Evolutionary conservation across 2,113 vertebrate species (phyloP).

Genomic region (Zeus faber): DNA sequence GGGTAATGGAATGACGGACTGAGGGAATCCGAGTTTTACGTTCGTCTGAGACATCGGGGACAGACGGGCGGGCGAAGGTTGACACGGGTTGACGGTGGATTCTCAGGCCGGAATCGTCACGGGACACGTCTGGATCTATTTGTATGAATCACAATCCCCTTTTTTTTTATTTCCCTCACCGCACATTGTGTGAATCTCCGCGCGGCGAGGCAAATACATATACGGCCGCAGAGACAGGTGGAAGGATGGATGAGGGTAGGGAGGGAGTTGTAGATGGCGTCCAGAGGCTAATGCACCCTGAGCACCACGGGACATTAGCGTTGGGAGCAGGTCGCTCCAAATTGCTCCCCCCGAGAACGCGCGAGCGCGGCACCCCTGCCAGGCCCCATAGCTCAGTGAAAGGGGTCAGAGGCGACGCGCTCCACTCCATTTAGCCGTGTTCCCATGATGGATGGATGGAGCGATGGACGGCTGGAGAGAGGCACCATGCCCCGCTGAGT

Average conservation of each 20-base stretch:
- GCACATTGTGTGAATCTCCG: too few relatives aligned
- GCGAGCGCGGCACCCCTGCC: conserved; percentile 28
- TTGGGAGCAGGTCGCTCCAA: conserved; percentile 48
- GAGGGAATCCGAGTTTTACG: conserved; percentile 25
- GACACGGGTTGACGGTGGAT: not conserved
- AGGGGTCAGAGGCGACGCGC: conserved; percentile 64
- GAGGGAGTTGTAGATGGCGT: conserved; percentile 15
- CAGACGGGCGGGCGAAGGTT: conserved; percentile 11
- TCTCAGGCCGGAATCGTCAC: not conserved
- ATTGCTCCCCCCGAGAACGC: conserved; percentile 40
- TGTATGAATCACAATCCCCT: too few relatives aligned
- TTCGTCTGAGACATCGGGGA: conserved; percentile 31
- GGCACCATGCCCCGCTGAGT: conserved; percentile 26
- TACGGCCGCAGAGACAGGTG: not conserved
- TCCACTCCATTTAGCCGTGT: conserved; percentile 62
- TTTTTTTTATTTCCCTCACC: too few relatives aligned
- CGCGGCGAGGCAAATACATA: too few relatives aligned
- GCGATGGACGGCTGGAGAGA: conserved; percentile 27
- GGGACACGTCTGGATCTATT: not conserved
- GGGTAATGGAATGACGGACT: conserved; percentile 37
- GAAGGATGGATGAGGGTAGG: not conserved
- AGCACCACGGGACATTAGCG: conserved; percentile 56
- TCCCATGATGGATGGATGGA: conserved; percentile 61
- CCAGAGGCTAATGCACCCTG: conserved; percentile 59
- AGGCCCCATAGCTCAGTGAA: conserved; percentile 61